A percentile compares a stretch with the other conserved stretches of the same genome.
phyloP scores from a whole-genome alignment of 1,140 invertebrate species.

The Propsilocerus akamusi region DNA sequence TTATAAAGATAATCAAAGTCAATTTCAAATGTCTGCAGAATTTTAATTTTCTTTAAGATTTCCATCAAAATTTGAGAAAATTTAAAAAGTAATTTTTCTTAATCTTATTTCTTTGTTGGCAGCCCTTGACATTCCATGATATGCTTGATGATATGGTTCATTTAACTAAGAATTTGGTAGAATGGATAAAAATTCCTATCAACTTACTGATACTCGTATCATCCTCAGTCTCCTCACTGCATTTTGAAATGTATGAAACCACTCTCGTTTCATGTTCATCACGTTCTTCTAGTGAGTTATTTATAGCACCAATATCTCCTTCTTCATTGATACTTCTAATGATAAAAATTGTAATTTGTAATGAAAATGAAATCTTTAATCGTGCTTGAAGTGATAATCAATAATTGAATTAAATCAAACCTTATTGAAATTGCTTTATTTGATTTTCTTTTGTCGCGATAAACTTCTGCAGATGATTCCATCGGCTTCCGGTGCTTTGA shows the following conservation, averaged over 20 bases:
- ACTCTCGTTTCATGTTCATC: slow-evolving; percentile 16
- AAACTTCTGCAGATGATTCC: not conserved
- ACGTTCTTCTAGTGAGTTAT: slow-evolving; percentile 9
- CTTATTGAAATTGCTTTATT: not conserved
- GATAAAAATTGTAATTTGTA: not conserved
- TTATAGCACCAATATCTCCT: not conserved
- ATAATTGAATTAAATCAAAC: not conserved
- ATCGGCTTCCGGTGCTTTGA: not conserved
- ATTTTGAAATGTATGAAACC: slow-evolving; percentile 23
- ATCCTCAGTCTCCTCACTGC: slow-evolving; percentile 26
- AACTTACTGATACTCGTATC: slow-evolving; percentile 18
- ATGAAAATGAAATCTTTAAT: not conserved
- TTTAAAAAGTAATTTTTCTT: not conserved
- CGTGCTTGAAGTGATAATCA: not conserved
- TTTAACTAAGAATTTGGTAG: too few relatives aligned
- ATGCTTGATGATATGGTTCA: too few relatives aligned
- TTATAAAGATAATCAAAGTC: not conserved
- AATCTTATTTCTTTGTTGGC: not conserved
- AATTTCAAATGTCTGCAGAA: too few relatives aligned
- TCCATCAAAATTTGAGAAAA: not conserved
- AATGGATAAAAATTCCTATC: too few relatives aligned
- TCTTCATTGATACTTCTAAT: not conserved
- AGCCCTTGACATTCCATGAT: not conserved
- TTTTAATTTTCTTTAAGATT: not conserved
- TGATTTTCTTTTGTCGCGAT: not conserved